These are phyloP conservation scores for Tillus elongatus DNA, from an alignment of 2,888 invertebrate species.

Conservation along the genomic window DNA sequence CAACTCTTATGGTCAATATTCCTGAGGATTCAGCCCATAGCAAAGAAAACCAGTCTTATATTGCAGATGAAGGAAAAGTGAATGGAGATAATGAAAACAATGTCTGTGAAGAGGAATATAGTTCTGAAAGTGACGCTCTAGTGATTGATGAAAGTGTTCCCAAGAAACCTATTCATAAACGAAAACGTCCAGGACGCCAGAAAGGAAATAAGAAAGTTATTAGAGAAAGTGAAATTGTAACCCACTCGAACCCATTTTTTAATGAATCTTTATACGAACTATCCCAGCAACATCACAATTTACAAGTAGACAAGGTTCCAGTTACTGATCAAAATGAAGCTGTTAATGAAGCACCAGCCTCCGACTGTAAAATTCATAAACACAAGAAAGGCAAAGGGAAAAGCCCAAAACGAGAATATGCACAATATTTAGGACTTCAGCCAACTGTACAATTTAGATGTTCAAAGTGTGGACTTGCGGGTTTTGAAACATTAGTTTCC, in stretches of 20 bases:
- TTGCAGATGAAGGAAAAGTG: conserved; percentile 25
- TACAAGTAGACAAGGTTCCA: conserved; percentile 5
- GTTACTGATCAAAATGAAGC: not conserved
- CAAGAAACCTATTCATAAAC: conserved; percentile 19
- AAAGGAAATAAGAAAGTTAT: conserved; percentile 11
- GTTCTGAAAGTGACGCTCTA: conserved; percentile 39
- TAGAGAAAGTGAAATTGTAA: conserved; percentile 15
- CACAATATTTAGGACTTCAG: conserved; percentile 63
- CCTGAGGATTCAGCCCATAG: conserved; percentile 24
- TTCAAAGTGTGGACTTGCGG: conserved; percentile 60
- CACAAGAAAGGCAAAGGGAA: conserved; percentile 29
- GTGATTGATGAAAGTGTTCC: conserved; percentile 37
- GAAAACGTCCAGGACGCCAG: conserved; percentile 17
- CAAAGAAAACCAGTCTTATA: conserved; percentile 20
- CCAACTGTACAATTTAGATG: conserved; percentile 65
- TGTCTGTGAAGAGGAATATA: conserved; percentile 29
- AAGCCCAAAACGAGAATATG: conserved; percentile 48
- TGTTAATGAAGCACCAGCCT: too few relatives aligned
- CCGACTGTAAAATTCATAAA: conserved; percentile 12
- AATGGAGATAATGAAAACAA: conserved; percentile 31
- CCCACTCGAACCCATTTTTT: conserved; percentile 39
- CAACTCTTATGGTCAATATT: conserved; percentile 36
- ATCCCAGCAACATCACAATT: conserved; percentile 25
- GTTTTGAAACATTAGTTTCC: conserved; percentile 56
- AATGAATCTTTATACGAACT: conserved; percentile 39